Conservation (phyloP, 2,888 invertebrate species). For the Caenorhabditis zanzibari region DNA sequence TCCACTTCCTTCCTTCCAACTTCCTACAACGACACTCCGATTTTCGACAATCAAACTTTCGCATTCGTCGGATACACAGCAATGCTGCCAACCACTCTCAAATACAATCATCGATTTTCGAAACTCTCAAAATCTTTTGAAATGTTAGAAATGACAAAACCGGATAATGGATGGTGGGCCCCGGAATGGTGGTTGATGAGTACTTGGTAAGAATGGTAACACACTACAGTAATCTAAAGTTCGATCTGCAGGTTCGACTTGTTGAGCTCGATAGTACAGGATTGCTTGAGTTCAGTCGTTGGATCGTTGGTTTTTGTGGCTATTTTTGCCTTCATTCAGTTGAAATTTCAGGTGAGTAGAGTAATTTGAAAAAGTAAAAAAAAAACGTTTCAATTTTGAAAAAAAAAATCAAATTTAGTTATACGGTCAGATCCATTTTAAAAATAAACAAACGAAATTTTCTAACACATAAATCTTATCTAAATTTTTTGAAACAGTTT, state of each 20-base stretch:
- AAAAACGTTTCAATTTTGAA: too few species aligned
- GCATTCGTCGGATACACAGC: constrained; percentile 82
- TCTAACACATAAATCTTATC: too few species aligned
- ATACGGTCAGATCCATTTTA: too few species aligned
- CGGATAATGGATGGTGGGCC: constrained; percentile 77
- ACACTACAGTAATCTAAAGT: background rate
- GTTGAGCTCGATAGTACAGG: constrained; percentile 81
- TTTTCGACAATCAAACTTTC: constrained; percentile 81
- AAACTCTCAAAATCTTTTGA: constrained; percentile 76
- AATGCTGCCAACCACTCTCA: constrained; percentile 75
- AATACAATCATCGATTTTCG: constrained; percentile 79
- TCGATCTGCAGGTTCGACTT: constrained; percentile 76
- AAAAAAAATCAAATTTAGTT: too few species aligned
- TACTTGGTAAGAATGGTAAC: constrained; percentile 66
- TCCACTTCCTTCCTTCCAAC: constrained; percentile 80
- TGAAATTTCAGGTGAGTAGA: constrained; percentile 74
- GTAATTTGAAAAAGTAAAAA: background rate
- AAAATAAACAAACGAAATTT: too few species aligned
- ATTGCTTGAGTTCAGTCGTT: constrained; percentile 77
- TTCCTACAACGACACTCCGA: constrained; percentile 82
- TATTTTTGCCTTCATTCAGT: constrained; percentile 76
- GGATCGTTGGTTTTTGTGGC: constrained; percentile 80
- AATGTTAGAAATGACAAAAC: constrained; percentile 70
- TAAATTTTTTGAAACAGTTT: constrained; percentile 1
- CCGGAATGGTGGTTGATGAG: constrained; percentile 81